phyloP scores from a whole-genome alignment of 2,113 vertebrate species.

The Pimephales promelas region DNA sequence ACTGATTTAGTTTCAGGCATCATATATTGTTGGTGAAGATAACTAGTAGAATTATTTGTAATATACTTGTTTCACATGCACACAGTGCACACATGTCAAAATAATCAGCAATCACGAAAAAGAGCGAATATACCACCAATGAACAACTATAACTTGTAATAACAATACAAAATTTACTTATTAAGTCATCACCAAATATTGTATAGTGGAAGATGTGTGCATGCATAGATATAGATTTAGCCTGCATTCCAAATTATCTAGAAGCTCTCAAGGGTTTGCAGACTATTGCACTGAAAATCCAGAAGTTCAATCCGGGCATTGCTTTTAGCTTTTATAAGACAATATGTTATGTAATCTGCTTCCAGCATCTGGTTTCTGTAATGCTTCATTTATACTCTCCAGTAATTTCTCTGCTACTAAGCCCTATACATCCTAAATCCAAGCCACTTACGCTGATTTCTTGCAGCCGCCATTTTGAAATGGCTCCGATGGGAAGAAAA shows the following conservation, averaged over 20 bases:
- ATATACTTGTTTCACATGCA: background rate
- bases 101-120: no score
- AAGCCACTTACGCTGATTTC: no score
- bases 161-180: background rate
- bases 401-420: constrained; percentile 35
- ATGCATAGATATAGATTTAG: background rate
- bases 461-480: no score
- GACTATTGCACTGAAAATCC: constrained; percentile 54
- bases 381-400: constrained; percentile 38
- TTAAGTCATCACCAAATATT: background rate
- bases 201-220: background rate
- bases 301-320: constrained; percentile 52
- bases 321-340: constrained; percentile 14
- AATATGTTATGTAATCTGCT: constrained; percentile 64
- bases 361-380: constrained; percentile 57
- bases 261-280: constrained; percentile 35
- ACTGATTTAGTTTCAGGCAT: no score
- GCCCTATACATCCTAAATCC: background rate
- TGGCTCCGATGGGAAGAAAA: no score
- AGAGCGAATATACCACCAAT: background rate
- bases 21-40: no score
- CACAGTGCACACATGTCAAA: background rate
- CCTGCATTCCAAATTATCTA: constrained; percentile 51
- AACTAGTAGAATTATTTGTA: background rate
- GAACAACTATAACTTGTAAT: background rate